Evolutionary conservation across 2,113 vertebrate species (phyloP).

Genomic region (Petroica traversi): DNA sequence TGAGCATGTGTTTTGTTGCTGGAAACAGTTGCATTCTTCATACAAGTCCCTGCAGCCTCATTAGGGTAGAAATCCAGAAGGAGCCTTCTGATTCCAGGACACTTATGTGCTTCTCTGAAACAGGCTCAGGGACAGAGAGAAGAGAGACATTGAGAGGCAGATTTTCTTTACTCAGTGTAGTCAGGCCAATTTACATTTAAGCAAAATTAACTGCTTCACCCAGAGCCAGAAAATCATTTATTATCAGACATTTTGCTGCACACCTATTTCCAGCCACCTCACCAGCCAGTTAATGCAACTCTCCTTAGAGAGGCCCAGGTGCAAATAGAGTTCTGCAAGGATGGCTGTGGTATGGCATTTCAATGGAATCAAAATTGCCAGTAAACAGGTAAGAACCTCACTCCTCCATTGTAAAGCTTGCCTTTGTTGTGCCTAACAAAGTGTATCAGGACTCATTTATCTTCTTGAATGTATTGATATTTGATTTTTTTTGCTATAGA

Average conservation of each 20-base stretch:
- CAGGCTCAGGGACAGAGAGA: background rate
- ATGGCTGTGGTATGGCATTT: background rate
- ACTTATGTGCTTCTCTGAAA: background rate
- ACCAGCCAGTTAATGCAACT: background rate
- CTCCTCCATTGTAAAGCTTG: background rate
- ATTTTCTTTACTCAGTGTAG: background rate
- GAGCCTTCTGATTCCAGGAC: background rate
- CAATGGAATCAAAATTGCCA: background rate
- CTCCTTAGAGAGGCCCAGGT: background rate
- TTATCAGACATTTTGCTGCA: background rate
- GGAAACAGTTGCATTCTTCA: background rate
- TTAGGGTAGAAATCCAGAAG: background rate
- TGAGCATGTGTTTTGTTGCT: background rate
- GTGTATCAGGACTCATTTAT: background rate
- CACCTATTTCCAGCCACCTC: background rate
- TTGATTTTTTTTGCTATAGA: background rate
- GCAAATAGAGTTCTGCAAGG: background rate
- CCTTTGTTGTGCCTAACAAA: background rate
- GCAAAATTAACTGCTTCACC: background rate
- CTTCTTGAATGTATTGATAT: background rate
- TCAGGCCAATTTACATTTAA: background rate
- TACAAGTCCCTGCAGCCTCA: background rate
- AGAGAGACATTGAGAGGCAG: background rate
- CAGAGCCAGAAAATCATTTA: background rate
- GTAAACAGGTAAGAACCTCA: background rate